These are phyloP conservation scores for Synergus gifuensis DNA, from an alignment of 2,888 invertebrate species.

Conservation along the genomic window DNA sequence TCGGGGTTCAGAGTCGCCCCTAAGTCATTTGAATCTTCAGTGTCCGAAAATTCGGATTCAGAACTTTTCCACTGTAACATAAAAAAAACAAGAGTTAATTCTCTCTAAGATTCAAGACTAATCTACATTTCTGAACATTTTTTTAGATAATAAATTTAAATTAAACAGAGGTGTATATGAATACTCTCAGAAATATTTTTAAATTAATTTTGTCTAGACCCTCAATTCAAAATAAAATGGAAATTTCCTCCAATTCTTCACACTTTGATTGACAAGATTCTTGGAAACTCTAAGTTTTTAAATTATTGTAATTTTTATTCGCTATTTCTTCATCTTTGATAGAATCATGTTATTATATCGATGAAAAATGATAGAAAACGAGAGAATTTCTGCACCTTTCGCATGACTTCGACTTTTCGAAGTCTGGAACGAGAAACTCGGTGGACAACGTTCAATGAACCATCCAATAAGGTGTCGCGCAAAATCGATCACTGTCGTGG, in stretches of 20 bases:
- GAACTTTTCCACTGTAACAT: slow-evolving; percentile 38
- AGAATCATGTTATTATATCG: neutral
- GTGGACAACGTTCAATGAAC: slow-evolving; percentile 19
- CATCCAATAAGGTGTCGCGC: slow-evolving; percentile 16
- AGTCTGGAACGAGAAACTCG: slow-evolving; percentile 16
- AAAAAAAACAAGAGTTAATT: neutral
- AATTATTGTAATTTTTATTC: neutral
- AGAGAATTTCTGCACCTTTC: slow-evolving; percentile 17
- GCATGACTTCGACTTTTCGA: slow-evolving; percentile 26
- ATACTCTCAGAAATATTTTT: neutral
- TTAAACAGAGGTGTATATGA: neutral
- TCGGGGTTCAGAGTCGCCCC: slow-evolving; percentile 61
- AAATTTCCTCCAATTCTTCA: neutral
- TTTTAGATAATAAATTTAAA: neutral
- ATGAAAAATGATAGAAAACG: neutral
- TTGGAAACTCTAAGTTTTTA: neutral
- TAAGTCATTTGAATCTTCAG: slow-evolving; percentile 69
- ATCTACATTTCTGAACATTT: neutral
- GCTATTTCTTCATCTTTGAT: neutral
- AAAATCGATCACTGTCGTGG: slow-evolving; percentile 24
- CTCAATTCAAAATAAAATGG: neutral
- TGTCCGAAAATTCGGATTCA: slow-evolving; percentile 63
- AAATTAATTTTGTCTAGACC: neutral
- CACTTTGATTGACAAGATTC: neutral
- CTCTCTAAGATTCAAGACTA: neutral